Evolutionary conservation across 2,113 vertebrate species (phyloP).

Genomic region (Monopterus albus): DNA sequence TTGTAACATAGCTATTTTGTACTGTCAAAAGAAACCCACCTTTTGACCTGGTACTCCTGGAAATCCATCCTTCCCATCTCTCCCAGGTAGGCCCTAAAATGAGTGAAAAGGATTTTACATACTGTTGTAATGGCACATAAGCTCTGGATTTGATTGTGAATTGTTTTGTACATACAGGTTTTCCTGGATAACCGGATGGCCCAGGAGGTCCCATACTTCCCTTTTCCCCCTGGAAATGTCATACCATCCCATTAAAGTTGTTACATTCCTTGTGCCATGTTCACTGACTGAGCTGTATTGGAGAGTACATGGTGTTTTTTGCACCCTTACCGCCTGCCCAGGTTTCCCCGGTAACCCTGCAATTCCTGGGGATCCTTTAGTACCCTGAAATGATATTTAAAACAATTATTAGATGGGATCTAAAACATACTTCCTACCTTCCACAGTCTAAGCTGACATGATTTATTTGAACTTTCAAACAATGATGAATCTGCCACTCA

Average conservation of each 20-base stretch:
- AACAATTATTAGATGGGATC: neutral
- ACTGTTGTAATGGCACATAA: neutral
- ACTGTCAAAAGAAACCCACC: constrained; percentile 78
- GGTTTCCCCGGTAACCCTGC: constrained; percentile 87
- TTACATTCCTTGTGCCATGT: neutral
- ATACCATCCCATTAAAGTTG: constrained; percentile 1
- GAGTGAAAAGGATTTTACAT: neutral
- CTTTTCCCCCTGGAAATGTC: constrained; percentile 86
- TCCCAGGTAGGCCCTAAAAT: constrained; percentile 88
- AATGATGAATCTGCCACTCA: neutral
- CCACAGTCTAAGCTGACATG: neutral
- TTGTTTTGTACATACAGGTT: constrained; percentile 83
- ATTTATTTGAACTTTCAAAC: neutral
- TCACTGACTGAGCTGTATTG: neutral
- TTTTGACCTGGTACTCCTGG: constrained; percentile 89
- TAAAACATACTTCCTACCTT: neutral
- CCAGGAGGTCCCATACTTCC: constrained; percentile 88
- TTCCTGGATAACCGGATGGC: constrained; percentile 86
- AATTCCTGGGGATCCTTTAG: constrained; percentile 85
- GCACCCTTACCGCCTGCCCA: constrained; percentile 86
- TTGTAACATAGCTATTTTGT: neutral
- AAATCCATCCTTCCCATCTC: constrained; percentile 88
- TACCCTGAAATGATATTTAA: constrained; percentile 82
- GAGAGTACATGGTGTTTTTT: neutral
- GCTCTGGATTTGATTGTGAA: neutral